Evolutionary conservation across 2,888 invertebrate species (phyloP), one percentile per base, ranked within the genome.

Genomic region (Nemapogon koenigi): DNA sequence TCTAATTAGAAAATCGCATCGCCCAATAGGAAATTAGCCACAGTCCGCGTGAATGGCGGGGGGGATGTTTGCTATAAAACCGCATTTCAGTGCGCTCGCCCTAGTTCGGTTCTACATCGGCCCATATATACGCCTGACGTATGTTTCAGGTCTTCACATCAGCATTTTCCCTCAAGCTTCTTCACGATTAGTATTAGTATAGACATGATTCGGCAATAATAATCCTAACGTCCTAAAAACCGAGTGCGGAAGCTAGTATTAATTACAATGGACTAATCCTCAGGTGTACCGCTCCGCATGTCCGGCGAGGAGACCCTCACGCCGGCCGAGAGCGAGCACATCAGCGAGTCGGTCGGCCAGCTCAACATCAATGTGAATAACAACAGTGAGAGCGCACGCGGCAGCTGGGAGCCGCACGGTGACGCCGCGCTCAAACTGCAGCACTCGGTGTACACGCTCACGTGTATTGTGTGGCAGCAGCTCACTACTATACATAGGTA

Each of bases 391-490:
- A 42, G 11, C 46, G n/a, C n/a, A n/a, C n/a, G n/a, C n/a, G 54
- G 18, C 42, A 49, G 19, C n/a, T 27, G 28, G 4, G 44, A 42
- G 30, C 35, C 59, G 3, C 59, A 57, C 4, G 59, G 58, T 2
- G 83, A 88, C 55, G 90, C 90, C 3, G 91, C 91, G 29, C 80
- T 92, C 37, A 89, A 90, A 55, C 75, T 95, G 38, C 90, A 92
- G 30, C 91, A 93, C 64, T 90, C 94, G 50, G 86, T 95, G 32
- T 92, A 94, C 63, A 91, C 90, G 15, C 79, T 95, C 43, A 83
- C 93, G 16, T 91, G 91, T 56, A 90, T 94, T 49, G 91, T 94
- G 49, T 91, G 90, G 53, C 92, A 93, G 60, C 89, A 94, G 55
- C 90, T 93, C 78, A 94, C 94, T 3, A 90, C 89, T 7, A 91